Base-by-base conservation (phyloP, 2,797 vertebrate genomes). In the Buceros bicornis region DNA sequence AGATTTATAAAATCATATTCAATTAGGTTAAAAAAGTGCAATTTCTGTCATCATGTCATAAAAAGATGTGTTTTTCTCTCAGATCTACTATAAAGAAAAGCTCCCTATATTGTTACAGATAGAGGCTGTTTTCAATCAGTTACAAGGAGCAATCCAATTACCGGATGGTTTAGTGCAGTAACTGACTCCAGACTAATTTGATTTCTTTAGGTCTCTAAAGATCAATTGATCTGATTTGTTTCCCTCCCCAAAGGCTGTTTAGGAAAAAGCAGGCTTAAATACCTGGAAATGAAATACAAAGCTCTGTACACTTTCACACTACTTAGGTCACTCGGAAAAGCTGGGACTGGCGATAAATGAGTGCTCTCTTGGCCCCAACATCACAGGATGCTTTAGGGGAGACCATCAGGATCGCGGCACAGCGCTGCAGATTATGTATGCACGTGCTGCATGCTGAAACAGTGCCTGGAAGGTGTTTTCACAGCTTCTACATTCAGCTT, bases 171-270 rank as follows among this genome's bases (percentile, higher is more conserved):
- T 99, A 99, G 99, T 99, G 99, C 99, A 99, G 99, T 99, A 99
- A 98, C 98, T 98, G 99, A 99, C 99, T 99, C 99, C 99, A 99
- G 99, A 99, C 99, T 99, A 99, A 99, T 99, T 98, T 97, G 98
- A 99, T 99, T 99, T 99, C 98, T 99, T 98, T 97, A 98, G 98
- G 99, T 99, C 99, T 99, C 99, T 97, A 98, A 99, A 99, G 99
- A 99, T 99, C 99, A 99, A 99, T 99, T 99, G 99, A 99, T 99
- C 99, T 99, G 99, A 99, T 99, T 99, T 99, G 99, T 99, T 99
- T 99, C 98, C 98, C 98, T 99, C 98, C 99, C 98, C 95, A 97
- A 98, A 98, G 98, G 98, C 98, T 98, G 97, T 98, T 98, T 98
- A 98, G 98, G 97, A 96, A 98, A 98, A 98, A 97, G 95, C 97